These are phyloP conservation scores for Drosophila santomea DNA, from an alignment of 1,140 invertebrate genomes.

Conservation along the genomic window DNA sequence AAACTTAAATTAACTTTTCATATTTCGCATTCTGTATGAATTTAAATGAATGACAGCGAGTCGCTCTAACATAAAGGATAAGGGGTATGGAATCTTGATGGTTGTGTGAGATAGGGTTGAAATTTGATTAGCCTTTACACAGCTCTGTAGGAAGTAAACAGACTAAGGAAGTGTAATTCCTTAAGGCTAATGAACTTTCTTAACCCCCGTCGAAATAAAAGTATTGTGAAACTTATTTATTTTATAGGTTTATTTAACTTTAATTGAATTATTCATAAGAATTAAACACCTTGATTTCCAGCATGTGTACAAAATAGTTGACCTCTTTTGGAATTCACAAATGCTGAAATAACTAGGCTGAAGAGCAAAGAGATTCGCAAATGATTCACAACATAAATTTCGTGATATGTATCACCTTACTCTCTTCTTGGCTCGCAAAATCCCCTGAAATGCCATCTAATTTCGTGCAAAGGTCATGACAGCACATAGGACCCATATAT, in stretches of 20 bases:
- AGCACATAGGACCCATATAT: slow-evolving; percentile 66
- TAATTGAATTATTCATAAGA: background rate
- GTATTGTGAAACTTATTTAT: background rate
- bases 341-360: slow-evolving; percentile 22
- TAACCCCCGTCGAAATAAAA: background rate
- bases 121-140: slow-evolving; percentile 12
- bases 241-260: background rate
- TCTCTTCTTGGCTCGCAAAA: slow-evolving; percentile 1
- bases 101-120: background rate
- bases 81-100: slow-evolving; percentile 13
- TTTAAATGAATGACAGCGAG: slow-evolving; percentile 53
- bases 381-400: slow-evolving; percentile 50
- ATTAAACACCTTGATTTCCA: background rate
- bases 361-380: slow-evolving; percentile 12
- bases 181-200: background rate
- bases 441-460: slow-evolving; percentile 35
- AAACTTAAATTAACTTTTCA: slow-evolving; percentile 82
- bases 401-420: slow-evolving; percentile 46
- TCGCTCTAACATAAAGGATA: slow-evolving; percentile 6
- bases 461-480: slow-evolving; percentile 68
- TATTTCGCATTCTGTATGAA: slow-evolving; percentile 78
- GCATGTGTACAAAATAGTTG: slow-evolving; percentile 3
- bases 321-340: background rate
- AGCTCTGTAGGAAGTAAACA: background rate
- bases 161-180: too few relatives aligned